Evolutionary conservation across 2,888 invertebrate species (phyloP).

Genomic region (Synergus umbraculus): DNA sequence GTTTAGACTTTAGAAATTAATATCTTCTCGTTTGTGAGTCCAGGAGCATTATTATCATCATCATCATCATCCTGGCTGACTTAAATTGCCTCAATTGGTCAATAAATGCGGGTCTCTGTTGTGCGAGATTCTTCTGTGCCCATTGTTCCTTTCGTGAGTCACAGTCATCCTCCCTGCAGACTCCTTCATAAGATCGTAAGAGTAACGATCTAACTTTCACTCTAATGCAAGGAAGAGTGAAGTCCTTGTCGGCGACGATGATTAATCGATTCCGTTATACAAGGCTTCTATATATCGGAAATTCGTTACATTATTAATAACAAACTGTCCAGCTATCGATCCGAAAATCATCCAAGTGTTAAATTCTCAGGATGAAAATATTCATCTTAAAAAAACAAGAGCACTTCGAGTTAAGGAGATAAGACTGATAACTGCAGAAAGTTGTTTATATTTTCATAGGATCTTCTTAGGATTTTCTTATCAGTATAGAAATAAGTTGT

Average conservation of each 20-base stretch:
- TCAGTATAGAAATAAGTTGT: no score
- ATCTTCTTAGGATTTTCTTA: no score
- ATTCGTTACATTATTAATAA: constrained; percentile 20
- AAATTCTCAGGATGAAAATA: constrained; percentile 10
- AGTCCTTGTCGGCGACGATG: constrained; percentile 32
- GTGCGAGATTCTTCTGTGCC: constrained; percentile 42
- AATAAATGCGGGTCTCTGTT: constrained; percentile 38
- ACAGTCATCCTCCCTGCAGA: constrained; percentile 52
- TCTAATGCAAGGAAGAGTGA: constrained; percentile 46
- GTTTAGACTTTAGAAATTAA: constrained; percentile 7
- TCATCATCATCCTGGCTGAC: constrained; percentile 13
- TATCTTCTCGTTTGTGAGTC: constrained; percentile 1
- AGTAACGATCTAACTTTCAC: constrained; percentile 58
- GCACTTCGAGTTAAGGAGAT: background rate
- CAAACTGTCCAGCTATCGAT: constrained; percentile 2
- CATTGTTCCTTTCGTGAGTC: constrained; percentile 60
- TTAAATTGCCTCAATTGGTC: constrained; percentile 41
- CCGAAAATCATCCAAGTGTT: constrained; percentile 1
- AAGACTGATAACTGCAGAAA: background rate
- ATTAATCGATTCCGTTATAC: constrained; percentile 33
- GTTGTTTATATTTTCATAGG: no score
- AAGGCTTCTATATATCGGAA: constrained; percentile 14
- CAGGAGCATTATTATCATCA: constrained; percentile 21
- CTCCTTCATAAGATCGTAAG: constrained; percentile 46
- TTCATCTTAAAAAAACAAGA: background rate